Evolutionary conservation across 1,140 invertebrate species (phyloP), one percentile per base, ranked within the genome.

Genomic region (Eupeodes corollae): DNA sequence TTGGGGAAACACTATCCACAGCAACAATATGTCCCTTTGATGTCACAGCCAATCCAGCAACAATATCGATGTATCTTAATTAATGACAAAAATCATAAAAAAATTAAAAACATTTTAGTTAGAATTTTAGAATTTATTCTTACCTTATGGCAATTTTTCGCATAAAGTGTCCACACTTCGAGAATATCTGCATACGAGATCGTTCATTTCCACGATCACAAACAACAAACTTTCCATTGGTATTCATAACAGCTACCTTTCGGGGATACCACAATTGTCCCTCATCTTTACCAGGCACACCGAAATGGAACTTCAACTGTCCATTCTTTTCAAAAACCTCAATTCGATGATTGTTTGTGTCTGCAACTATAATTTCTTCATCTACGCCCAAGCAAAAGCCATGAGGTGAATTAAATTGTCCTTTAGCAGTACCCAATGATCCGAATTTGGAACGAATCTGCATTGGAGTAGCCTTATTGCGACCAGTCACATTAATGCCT

Each of bases 241-340:
- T 81, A 33, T 86, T 77, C 75, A 94, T 91, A 1, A 94, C 88
- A 2, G 91, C 91, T 15, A 96, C 90, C 73, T 97, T 97, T 31
- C 93, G 77, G 3, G 93, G 94, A 73, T 94, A 96, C 90, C 91
- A 97, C 40, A 97, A 70, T 59, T 96, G 91, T 1, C 93, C 93
- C 63, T 97, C 92, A 54, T 96, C 92, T 61, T 91, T 90, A 44
- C 91, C 91, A 48, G 88, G 80, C 18, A 82, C 79, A 32, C 91
- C 91, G 70, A 94, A 94, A 68, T 91, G 84, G 58, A 88, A 88
- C 61, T 89, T 91, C 57, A 87, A 88, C 34, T 77, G 81, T 10
- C 91, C 91, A 58, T 79, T 83, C 69, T 93, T 93, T 53, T 92
- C 88, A 68, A 92, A 94, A 49, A 93, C 86, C 70, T 91, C 88